Evolutionary conservation across 1,140 invertebrate genomes (phyloP).

Genomic region (Sarcophaga peregrina): DNA sequence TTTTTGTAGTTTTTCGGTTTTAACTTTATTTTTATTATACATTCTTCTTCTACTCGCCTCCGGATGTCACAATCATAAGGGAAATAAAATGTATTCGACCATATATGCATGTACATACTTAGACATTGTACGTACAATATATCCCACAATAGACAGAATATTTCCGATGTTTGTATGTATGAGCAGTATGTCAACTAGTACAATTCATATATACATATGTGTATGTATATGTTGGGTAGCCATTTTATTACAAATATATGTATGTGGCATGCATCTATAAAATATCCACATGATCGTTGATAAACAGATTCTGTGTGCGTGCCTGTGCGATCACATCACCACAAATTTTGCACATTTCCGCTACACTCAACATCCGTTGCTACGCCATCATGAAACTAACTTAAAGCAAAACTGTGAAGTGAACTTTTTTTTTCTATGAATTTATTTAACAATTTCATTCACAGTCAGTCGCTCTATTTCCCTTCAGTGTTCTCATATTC

Average conservation of each 20-base stretch:
- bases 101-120: neutral
- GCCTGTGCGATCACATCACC: neutral
- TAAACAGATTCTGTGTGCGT: too few relatives aligned
- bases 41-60: neutral
- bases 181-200: neutral
- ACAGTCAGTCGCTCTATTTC: neutral
- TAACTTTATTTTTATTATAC: neutral
- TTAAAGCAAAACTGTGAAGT: constrained; percentile 12
- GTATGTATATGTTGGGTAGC: neutral
- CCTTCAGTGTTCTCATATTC: neutral
- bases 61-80: constrained; percentile 15
- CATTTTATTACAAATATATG: neutral
- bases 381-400: constrained; percentile 6
- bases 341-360: constrained; percentile 6
- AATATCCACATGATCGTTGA: neutral
- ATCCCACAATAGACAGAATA: neutral
- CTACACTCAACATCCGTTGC: constrained; percentile 14
- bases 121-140: neutral
- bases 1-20: neutral
- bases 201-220: neutral
- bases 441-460: neutral
- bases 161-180: neutral
- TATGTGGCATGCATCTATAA: neutral
- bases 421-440: neutral
- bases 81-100: constrained; percentile 11